These are phyloP conservation scores for Penaeus indicus DNA, from an alignment of 1,140 invertebrate genomes.

Conservation along the genomic window DNA sequence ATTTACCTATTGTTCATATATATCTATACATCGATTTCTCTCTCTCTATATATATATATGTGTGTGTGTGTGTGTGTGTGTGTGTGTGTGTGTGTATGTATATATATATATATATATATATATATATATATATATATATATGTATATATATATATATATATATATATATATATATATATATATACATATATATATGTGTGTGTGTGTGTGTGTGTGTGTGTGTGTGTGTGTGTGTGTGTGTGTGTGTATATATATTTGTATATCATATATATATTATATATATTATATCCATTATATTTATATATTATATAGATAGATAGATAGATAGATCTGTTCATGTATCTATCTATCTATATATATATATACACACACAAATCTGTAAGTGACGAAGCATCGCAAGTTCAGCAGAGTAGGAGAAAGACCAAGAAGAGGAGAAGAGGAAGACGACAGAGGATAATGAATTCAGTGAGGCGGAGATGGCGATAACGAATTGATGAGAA, in stretches of 20 bases:
- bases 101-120: not conserved
- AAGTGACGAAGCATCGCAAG: not conserved
- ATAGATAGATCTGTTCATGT: too few relatives aligned
- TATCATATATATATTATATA: too few relatives aligned
- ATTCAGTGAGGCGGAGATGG: too few relatives aligned
- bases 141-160: constrained; percentile 16
- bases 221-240: constrained; percentile 10
- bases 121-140: constrained; percentile 16
- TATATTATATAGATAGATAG: too few relatives aligned
- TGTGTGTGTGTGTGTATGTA: not conserved
- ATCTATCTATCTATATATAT: too few relatives aligned
- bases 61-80: not conserved
- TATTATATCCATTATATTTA: too few relatives aligned
- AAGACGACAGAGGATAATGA: too few relatives aligned
- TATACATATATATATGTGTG: not conserved
- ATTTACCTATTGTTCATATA: not conserved
- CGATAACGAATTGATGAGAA: too few relatives aligned
- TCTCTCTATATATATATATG: not conserved
- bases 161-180: constrained; percentile 21
- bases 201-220: constrained; percentile 12
- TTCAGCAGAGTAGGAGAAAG: too few relatives aligned
- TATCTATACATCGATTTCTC: not conserved
- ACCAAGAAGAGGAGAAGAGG: too few relatives aligned
- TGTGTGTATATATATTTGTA: too few relatives aligned
- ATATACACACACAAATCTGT: too few relatives aligned